phyloP scores from a whole-genome alignment of 2,113 vertebrate species.

The Clarias magur region DNA sequence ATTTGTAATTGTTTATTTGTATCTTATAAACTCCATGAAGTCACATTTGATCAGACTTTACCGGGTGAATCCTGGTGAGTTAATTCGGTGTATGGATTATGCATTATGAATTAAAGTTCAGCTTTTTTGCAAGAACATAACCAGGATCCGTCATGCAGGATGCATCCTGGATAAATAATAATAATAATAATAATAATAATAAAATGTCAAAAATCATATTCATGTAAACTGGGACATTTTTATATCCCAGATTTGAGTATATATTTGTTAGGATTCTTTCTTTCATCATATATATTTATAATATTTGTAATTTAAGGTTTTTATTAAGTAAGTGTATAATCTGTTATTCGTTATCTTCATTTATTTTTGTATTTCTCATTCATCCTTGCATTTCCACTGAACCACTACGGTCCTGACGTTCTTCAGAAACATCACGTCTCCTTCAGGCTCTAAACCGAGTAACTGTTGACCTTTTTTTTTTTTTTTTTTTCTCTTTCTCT shows the following conservation, averaged over 20 bases:
- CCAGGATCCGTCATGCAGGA: too few relatives aligned
- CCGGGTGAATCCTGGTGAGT: neutral
- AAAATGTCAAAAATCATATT: too few relatives aligned
- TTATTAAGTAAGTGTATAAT: neutral
- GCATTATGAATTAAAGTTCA: neutral
- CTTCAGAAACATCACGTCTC: neutral
- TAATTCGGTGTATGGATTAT: neutral
- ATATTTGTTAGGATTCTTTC: too few relatives aligned
- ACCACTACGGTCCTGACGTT: neutral
- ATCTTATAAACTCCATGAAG: neutral
- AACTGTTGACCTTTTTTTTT: slow-evolving; percentile 5
- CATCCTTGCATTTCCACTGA: neutral
- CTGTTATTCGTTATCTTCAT: neutral
- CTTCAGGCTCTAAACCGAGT: neutral
- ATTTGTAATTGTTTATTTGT: too few relatives aligned
- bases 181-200: too few relatives aligned
- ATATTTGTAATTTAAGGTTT: too few relatives aligned
- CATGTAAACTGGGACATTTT: too few relatives aligned
- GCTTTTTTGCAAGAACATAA: neutral
- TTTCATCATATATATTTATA: too few relatives aligned
- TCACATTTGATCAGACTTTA: neutral
- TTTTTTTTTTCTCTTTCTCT: too few relatives aligned
- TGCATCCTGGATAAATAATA: too few relatives aligned
- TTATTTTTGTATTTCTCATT: neutral
- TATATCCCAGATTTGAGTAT: too few relatives aligned